Conservation (phyloP, 2,888 invertebrate genomes). For the Tachina lurida region DNA sequence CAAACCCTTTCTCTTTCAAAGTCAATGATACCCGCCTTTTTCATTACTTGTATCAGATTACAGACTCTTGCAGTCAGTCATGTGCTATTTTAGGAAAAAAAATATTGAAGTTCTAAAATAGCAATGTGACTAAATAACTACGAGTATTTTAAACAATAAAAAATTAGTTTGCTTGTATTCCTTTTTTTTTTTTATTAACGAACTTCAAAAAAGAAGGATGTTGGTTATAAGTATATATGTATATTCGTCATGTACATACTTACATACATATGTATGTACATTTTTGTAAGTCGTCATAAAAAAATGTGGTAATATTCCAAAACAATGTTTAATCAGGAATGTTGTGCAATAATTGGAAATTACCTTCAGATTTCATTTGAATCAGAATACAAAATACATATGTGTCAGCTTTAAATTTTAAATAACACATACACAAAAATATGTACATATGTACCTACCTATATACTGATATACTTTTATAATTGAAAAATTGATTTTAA, state of each 20-base stretch:
- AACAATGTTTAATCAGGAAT: neutral
- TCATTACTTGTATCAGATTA: neutral
- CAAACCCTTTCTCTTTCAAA: slow-evolving; percentile 68
- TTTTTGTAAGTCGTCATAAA: neutral
- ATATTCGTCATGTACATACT: too few relatives aligned
- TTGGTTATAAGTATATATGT: too few relatives aligned
- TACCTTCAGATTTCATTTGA: too few relatives aligned
- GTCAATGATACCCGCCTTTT: slow-evolving; percentile 7
- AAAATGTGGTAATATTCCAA: neutral
- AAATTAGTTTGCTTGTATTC: neutral
- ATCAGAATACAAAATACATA: too few relatives aligned
- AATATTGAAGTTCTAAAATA: slow-evolving; percentile 10
- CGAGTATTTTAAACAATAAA: neutral
- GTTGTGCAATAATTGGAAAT: neutral
- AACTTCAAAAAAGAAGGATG: too few relatives aligned
- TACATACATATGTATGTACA: neutral
- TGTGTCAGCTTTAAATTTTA: too few relatives aligned
- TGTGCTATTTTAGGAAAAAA: slow-evolving; percentile 25
- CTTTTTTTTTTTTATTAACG: neutral
- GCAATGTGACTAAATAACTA: neutral
- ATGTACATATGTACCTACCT: too few relatives aligned
- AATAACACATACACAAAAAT: too few relatives aligned
- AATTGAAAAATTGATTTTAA: too few relatives aligned
- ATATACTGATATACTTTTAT: too few relatives aligned
- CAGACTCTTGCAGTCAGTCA: neutral